Percentiles rank a stretch among this genome's conserved stretches.
These are phyloP conservation scores for Sitobion miscanthi DNA, from an alignment of 1,140 invertebrate species.

Conservation along the genomic window DNA sequence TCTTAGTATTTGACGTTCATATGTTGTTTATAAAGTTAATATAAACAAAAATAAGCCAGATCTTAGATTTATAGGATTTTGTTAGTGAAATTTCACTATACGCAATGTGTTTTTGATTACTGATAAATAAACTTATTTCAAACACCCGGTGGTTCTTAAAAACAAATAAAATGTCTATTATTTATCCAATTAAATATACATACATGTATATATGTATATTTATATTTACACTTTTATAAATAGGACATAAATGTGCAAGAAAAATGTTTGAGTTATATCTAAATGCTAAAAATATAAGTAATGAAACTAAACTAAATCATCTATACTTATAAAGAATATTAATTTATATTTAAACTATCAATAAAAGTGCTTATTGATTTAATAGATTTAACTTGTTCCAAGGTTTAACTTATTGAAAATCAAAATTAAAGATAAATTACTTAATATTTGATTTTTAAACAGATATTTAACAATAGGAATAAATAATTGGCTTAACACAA, in stretches of 20 bases:
- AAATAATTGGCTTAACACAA: too few species aligned
- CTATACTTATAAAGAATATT: not conserved
- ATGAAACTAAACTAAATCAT: not conserved
- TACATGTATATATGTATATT: not conserved
- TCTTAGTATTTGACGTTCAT: conserved; percentile 19
- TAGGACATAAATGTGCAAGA: not conserved
- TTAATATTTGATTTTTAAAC: too few species aligned
- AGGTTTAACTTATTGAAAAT: not conserved
- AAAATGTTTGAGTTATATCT: not conserved
- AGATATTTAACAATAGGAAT: too few species aligned
- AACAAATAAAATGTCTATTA: conserved; percentile 22
- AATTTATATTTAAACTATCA: not conserved
- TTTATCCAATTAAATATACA: conserved; percentile 25
- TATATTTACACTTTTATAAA: conserved; percentile 19
- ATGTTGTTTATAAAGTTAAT: not conserved
- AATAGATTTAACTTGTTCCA: not conserved
- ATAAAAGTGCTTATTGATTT: not conserved
- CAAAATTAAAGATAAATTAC: too few species aligned
- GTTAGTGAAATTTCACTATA: not conserved
- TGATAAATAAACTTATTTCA: conserved; percentile 31
- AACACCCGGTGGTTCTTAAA: not conserved
- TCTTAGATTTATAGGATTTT: conserved; percentile 8
- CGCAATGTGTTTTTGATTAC: conserved; percentile 3
- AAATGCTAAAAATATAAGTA: not conserved
- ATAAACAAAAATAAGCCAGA: conserved; percentile 37